These are phyloP conservation scores for Phalera bucephala DNA, from an alignment of 2,888 invertebrate genomes.

Conservation along the genomic window DNA sequence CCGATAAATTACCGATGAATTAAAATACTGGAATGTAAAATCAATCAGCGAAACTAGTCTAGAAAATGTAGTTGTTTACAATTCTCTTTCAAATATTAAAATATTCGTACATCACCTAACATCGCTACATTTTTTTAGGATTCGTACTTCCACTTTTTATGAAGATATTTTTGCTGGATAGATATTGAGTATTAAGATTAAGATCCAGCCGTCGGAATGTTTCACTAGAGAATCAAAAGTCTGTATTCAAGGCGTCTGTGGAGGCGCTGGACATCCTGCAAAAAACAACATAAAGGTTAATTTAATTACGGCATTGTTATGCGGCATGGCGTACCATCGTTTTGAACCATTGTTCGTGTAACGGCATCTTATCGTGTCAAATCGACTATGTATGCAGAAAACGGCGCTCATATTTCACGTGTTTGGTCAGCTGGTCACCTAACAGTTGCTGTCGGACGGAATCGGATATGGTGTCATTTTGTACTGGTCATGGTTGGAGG, in stretches of 20 bases:
- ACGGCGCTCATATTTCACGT: conserved; percentile 36
- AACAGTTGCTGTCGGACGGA: conserved; percentile 33
- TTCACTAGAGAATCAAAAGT: conserved; percentile 34
- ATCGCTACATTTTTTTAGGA: too few species aligned
- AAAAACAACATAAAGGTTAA: conserved; percentile 4
- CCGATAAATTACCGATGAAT: background rate
- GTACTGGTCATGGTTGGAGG: too few species aligned
- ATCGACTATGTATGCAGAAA: conserved; percentile 45
- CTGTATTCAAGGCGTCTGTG: conserved; percentile 49
- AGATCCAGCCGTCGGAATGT: conserved; percentile 47
- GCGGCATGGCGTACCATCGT: conserved; percentile 25
- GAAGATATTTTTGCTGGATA: background rate
- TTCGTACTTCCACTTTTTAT: background rate
- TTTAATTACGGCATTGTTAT: conserved; percentile 38
- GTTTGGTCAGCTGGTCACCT: conserved; percentile 46
- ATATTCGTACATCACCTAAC: too few species aligned
- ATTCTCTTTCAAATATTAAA: background rate
- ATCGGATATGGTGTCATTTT: background rate
- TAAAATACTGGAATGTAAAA: background rate
- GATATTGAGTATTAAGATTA: conserved; percentile 46
- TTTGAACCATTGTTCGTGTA: conserved; percentile 50
- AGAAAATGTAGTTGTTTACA: background rate
- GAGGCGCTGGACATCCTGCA: conserved; percentile 82
- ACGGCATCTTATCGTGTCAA: conserved; percentile 53
- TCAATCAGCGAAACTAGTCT: background rate